These are phyloP conservation scores for Cantharis rufa DNA, from an alignment of 2,888 invertebrate genomes.

Conservation along the genomic window DNA sequence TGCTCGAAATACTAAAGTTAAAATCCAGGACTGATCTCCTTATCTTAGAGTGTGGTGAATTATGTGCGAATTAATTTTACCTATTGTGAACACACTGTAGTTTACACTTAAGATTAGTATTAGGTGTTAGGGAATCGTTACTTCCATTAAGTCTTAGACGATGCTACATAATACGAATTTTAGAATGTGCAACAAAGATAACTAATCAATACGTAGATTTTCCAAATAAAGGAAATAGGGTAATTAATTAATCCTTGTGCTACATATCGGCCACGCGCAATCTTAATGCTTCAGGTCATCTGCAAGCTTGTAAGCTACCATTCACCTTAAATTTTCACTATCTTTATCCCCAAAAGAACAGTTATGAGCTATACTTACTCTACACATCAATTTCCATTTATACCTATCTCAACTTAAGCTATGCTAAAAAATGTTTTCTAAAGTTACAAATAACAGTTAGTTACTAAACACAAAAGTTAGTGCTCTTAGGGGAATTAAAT, in stretches of 20 bases:
- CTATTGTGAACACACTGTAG: slow-evolving; percentile 30
- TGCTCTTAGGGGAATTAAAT: neutral
- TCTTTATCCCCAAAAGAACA: slow-evolving; percentile 21
- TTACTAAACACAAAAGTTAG: slow-evolving; percentile 2
- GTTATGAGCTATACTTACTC: slow-evolving; percentile 24
- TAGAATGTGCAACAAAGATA: slow-evolving; percentile 11
- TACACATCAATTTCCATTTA: slow-evolving; percentile 25
- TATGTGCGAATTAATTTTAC: slow-evolving; percentile 33
- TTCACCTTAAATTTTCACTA: slow-evolving; percentile 30
- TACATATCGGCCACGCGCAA: slow-evolving; percentile 42
- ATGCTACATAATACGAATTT: neutral
- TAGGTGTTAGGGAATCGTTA: neutral
- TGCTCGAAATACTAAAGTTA: neutral
- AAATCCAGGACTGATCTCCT: neutral
- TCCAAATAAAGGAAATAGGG: slow-evolving; percentile 23
- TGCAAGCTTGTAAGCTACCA: slow-evolving; percentile 24
- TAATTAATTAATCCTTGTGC: slow-evolving; percentile 35
- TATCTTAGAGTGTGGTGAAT: slow-evolving; percentile 25
- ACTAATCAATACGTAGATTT: slow-evolving; percentile 10
- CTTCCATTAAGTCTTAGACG: neutral
- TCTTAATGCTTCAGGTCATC: slow-evolving; percentile 42
- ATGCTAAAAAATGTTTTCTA: slow-evolving; percentile 4
- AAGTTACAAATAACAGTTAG: slow-evolving; percentile 3
- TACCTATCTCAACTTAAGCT: slow-evolving; percentile 7
- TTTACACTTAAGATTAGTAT: neutral